These are phyloP conservation scores for Calephelis nemesis DNA, from an alignment of 1,140 invertebrate genomes.

Conservation along the genomic window DNA sequence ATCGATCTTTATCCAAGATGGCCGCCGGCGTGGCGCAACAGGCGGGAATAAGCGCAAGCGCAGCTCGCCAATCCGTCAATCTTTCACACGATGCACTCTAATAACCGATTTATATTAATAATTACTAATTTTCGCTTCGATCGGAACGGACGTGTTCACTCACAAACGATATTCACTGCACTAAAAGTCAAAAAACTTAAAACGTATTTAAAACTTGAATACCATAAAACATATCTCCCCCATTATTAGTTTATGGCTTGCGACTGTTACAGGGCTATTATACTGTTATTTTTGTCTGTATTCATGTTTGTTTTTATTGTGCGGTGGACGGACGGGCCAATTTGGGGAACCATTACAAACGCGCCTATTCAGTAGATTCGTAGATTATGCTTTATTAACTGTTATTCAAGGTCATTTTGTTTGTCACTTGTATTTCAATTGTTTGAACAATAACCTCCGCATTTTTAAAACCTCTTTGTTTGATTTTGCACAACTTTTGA, in stretches of 20 bases:
- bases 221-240: constrained; percentile 78
- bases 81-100: constrained; percentile 48
- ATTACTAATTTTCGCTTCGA: constrained; percentile 23
- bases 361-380: constrained; percentile 55
- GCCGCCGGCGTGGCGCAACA: constrained; percentile 55
- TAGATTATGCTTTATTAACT: constrained; percentile 44
- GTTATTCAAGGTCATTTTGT: constrained; percentile 42
- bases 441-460: background rate
- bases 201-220: constrained; percentile 72
- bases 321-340: constrained; percentile 66
- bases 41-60: constrained; percentile 60
- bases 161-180: constrained; percentile 57
- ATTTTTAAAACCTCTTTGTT: background rate
- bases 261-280: constrained; percentile 74
- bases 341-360: constrained; percentile 65
- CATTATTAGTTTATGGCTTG: constrained; percentile 77
- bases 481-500: background rate
- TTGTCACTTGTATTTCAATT: constrained; percentile 24
- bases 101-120: constrained; percentile 37
- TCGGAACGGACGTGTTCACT: constrained; percentile 54
- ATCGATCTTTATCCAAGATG: constrained; percentile 76
- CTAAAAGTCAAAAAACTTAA: constrained; percentile 69
- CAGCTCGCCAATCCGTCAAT: constrained; percentile 45
- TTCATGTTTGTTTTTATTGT: constrained; percentile 74
- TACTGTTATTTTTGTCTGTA: constrained; percentile 70